Evolutionary conservation across 2,113 vertebrate species (phyloP), one percentile per base, ranked within the genome.

Genomic region (Equus quagga): DNA sequence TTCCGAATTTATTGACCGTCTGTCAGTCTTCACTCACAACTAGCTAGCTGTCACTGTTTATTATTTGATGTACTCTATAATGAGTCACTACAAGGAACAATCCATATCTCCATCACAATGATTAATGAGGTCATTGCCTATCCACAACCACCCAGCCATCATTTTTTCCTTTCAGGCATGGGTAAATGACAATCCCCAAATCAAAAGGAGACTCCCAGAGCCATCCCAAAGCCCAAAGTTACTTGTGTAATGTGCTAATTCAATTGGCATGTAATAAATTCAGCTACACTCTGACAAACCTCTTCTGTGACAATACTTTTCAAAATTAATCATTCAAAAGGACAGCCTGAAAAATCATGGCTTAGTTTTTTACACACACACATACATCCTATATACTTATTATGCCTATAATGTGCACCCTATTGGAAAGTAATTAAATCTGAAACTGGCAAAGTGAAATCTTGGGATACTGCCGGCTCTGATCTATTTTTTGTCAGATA

Each of bases 1-100:
- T 95, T 97, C 92, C 97, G 97, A 98, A 98, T 98, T 98, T 98
- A 98, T 98, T 98, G 98, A 98, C 98, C 98, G 99, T 99, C 98
- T 99, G 98, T 98, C 98, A 98, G 98, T 95, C 96, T 98, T 98
- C 97, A 98, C 92, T 98, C 97, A 98, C 90, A 98, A 92, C 54
- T 93, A 97, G 98, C 95, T 98, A 95, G 97, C 97, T 99, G 98
- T 98, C 98, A 98, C 96, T 98, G 96, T 98, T 98, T 98, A 98
- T 98, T 98, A 98, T 98, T 96, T 98, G 98, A 98, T 98, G 98
- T 79, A 85, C 94, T 98, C 94, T 95, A 44, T 98, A 98, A 99
- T 98, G 98, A 98, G 90, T 98, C 98, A 98, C 97, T 98, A 98
- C 96, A 98, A 98, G 97, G 96, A 98, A 95, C 95, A 97, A 96